phyloP scores from a whole-genome alignment of 2,797 vertebrate genomes.

The Premnoplex brunnescens region DNA sequence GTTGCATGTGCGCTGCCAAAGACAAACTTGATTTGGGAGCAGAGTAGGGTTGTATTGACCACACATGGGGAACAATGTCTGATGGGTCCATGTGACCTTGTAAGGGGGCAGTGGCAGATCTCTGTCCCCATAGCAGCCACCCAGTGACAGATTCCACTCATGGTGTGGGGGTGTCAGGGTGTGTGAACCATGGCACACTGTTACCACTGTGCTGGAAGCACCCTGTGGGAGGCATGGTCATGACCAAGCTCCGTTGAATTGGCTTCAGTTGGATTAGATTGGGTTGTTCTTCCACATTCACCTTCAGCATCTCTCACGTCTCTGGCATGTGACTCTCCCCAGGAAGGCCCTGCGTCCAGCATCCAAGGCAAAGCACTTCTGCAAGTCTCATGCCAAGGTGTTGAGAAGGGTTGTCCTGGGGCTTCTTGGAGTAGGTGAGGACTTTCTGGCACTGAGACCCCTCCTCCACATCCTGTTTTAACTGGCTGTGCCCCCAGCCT shows the following conservation, averaged over 20 bases:
- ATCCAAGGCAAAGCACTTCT: constrained; percentile 74
- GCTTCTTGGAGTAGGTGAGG: constrained; percentile 86
- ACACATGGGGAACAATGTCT: background rate
- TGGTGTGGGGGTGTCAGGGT: background rate
- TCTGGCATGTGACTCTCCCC: background rate
- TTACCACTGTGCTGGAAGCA: fast-evolving
- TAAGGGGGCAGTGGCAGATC: background rate
- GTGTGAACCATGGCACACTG: background rate
- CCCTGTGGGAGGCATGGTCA: background rate
- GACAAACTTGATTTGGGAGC: background rate
- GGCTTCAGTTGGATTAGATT: background rate
- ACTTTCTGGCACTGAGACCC: background rate
- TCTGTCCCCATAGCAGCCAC: background rate
- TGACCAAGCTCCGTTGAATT: background rate
- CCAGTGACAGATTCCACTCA: background rate
- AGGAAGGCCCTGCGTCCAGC: constrained; percentile 77
- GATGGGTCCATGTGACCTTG: background rate
- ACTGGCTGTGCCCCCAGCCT: background rate
- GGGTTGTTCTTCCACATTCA: background rate
- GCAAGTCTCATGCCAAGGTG: constrained; percentile 73
- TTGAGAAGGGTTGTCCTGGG: constrained; percentile 74
- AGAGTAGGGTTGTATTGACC: background rate
- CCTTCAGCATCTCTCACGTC: fast-evolving
- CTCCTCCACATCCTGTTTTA: background rate
- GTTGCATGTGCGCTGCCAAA: background rate